Conservation (phyloP, 2,113 vertebrate genomes). For the Archilochus colubris region DNA sequence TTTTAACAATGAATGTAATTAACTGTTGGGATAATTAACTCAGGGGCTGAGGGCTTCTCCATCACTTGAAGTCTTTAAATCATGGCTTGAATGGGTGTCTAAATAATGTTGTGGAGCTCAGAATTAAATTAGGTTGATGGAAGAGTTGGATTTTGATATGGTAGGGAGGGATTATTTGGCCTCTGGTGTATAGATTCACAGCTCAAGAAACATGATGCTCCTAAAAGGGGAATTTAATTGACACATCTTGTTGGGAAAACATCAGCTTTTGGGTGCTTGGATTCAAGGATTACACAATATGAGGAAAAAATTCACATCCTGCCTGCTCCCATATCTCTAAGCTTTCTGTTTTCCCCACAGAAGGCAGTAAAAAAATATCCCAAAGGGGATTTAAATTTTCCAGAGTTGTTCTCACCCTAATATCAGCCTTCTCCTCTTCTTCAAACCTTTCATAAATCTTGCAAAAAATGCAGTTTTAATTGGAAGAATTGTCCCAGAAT, state of each 20-base stretch:
- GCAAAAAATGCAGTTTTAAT: neutral
- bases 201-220: neutral
- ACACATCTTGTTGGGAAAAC: neutral
- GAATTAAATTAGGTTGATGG: neutral
- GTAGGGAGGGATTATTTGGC: neutral
- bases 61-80: neutral
- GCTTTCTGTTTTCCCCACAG: neutral
- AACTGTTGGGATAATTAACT: neutral
- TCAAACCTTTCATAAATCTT: neutral
- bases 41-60: neutral
- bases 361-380: neutral
- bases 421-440: neutral
- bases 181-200: neutral
- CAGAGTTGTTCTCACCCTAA: neutral
- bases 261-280: neutral
- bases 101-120: neutral
- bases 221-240: neutral
- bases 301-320: neutral
- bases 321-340: fast-evolving
- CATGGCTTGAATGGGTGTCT: neutral
- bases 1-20: neutral
- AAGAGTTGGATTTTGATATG: neutral
- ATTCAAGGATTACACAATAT: neutral
- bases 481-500: too few species aligned
- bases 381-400: neutral